phyloP scores from a whole-genome alignment of 2,113 vertebrate genomes.

The Naja naja region DNA sequence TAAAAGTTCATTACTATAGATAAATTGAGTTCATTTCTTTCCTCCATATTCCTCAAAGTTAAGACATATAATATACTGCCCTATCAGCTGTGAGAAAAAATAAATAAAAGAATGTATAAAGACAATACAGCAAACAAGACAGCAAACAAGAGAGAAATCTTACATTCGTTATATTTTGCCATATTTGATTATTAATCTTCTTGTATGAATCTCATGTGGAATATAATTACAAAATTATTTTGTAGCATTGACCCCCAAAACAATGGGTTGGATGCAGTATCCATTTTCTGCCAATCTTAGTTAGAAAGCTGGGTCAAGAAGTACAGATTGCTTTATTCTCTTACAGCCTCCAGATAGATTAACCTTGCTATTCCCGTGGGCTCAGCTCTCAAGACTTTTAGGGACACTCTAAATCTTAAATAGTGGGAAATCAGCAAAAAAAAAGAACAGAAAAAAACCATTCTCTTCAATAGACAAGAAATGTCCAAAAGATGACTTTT shows the following conservation, averaged over 20 bases:
- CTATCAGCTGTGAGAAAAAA: neutral
- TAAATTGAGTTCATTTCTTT: neutral
- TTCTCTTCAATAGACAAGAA: too few species aligned
- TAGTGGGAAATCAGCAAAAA: too few species aligned
- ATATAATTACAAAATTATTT: neutral
- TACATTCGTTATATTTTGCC: neutral
- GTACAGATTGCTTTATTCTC: neutral
- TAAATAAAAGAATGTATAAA: neutral
- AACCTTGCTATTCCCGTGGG: neutral
- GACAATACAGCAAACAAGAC: neutral
- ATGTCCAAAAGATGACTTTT: too few species aligned
- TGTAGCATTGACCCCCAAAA: neutral
- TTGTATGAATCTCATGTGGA: neutral
- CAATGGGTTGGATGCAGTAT: neutral
- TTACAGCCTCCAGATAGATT: neutral
- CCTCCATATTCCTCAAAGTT: neutral
- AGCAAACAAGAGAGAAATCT: neutral
- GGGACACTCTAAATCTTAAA: too few species aligned
- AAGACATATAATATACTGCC: neutral
- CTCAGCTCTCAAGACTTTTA: neutral
- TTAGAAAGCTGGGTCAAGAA: neutral
- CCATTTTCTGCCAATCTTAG: neutral
- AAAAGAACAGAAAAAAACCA: too few species aligned
- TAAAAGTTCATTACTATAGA: neutral
- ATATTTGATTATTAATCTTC: neutral